Evolutionary conservation across 2,797 vertebrate genomes (phyloP).

Genomic region (Pangasius krempfi): DNA sequence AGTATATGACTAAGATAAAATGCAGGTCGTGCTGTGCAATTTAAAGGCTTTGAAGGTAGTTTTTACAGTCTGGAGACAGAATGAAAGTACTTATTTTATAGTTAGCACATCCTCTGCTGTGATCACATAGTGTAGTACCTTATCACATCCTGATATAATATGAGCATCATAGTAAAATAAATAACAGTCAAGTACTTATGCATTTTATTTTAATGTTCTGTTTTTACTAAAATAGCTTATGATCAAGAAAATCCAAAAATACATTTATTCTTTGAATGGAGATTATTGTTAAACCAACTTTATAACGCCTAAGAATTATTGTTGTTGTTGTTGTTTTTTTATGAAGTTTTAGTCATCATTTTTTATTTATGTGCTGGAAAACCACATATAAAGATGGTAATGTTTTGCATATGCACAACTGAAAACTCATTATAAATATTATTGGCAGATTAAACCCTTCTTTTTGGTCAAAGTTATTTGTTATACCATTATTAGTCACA

Average conservation of each 20-base stretch:
- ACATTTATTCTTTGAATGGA: not conserved
- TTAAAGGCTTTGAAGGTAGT: not conserved
- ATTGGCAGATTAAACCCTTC: not conserved
- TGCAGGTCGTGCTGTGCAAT: not conserved
- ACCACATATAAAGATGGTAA: not conserved
- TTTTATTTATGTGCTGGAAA: slow-evolving; percentile 1
- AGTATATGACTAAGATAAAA: not conserved
- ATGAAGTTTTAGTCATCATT: not conserved
- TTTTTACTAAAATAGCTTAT: not conserved
- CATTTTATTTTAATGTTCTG: not conserved
- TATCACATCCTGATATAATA: slow-evolving; percentile 5
- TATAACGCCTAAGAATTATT: not conserved
- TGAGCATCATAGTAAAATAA: not conserved
- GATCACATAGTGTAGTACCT: not conserved
- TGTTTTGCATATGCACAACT: not conserved
- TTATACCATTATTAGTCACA: not conserved
- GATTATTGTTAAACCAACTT: not conserved
- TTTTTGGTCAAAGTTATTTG: not conserved
- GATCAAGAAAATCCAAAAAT: not conserved
- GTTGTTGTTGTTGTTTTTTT: not conserved
- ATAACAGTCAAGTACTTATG: not conserved
- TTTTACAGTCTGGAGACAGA: not conserved
- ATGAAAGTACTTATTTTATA: not conserved
- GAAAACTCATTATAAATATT: not conserved
- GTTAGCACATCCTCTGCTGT: slow-evolving; percentile 2